Evolutionary conservation across 2,888 invertebrate species (phyloP).

Genomic region (Norana najaformis): DNA sequence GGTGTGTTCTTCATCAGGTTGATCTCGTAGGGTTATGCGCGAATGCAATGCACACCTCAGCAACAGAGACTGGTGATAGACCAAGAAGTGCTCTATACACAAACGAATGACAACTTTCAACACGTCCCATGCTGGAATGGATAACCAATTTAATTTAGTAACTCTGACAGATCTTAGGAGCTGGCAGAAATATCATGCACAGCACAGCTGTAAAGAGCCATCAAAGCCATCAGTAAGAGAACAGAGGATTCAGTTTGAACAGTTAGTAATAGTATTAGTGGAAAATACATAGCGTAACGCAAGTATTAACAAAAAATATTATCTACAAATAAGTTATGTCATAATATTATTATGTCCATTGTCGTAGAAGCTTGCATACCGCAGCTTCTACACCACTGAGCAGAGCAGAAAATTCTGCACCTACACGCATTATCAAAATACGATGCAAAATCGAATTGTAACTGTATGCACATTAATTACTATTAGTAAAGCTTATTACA

Average conservation of each 20-base stretch:
- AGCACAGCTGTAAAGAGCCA: neutral
- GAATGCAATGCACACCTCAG: neutral
- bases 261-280: neutral
- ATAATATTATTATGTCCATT: neutral
- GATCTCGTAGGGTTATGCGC: no score
- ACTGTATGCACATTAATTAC: no score
- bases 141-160: neutral
- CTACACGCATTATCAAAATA: neutral
- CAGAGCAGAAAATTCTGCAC: neutral
- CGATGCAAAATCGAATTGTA: neutral
- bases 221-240: neutral
- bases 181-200: neutral
- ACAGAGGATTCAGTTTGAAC: neutral
- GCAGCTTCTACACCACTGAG: no score
- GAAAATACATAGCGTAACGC: neutral
- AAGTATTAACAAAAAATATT: neutral
- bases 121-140: no score
- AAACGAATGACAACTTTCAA: neutral
- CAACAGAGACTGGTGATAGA: neutral
- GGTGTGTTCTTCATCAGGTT: no score
- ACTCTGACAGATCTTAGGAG: neutral
- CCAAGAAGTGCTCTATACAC: neutral
- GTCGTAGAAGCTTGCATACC: neutral
- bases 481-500: neutral
- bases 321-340: neutral